phyloP scores from a whole-genome alignment of 2,797 vertebrate species.

The Sphenopsis melanotis region DNA sequence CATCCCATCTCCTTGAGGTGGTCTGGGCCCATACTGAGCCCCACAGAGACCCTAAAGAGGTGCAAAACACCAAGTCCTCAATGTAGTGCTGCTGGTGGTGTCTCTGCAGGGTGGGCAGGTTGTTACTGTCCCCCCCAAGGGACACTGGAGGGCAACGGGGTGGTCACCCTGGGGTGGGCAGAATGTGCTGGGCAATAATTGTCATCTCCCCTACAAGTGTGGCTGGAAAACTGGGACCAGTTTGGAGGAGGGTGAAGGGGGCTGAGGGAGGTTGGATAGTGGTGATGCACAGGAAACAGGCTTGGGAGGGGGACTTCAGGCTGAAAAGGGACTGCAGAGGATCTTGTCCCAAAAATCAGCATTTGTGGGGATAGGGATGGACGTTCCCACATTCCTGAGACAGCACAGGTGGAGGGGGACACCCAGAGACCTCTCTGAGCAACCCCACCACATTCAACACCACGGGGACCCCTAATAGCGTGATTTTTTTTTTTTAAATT shows the following conservation, averaged over 20 bases:
- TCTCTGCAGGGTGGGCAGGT: background rate
- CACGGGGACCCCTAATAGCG: accelerated
- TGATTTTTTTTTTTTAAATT: accelerated
- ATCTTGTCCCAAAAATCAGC: background rate
- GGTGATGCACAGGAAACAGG: accelerated
- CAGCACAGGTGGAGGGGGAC: accelerated
- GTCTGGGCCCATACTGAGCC: accelerated
- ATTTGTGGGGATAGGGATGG: accelerated
- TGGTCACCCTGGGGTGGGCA: accelerated
- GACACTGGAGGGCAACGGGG: background rate
- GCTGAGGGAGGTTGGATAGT: accelerated
- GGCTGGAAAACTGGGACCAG: background rate
- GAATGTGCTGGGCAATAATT: background rate
- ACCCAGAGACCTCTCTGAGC: accelerated
- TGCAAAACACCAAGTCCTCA: background rate
- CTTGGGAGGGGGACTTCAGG: too few relatives aligned
- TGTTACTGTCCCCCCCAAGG: too few relatives aligned
- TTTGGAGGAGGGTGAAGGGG: background rate
- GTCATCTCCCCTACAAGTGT: accelerated
- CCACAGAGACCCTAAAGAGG: background rate
- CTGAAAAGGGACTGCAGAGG: accelerated
- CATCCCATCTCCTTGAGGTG: background rate
- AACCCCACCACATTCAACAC: accelerated
- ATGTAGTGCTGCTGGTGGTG: accelerated
- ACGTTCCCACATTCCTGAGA: accelerated